Percentiles rank a stretch among this genome's conserved stretches.
phyloP scores from a whole-genome alignment of 1,140 invertebrate species.

The Pseudomyrmex dendroicus region DNA sequence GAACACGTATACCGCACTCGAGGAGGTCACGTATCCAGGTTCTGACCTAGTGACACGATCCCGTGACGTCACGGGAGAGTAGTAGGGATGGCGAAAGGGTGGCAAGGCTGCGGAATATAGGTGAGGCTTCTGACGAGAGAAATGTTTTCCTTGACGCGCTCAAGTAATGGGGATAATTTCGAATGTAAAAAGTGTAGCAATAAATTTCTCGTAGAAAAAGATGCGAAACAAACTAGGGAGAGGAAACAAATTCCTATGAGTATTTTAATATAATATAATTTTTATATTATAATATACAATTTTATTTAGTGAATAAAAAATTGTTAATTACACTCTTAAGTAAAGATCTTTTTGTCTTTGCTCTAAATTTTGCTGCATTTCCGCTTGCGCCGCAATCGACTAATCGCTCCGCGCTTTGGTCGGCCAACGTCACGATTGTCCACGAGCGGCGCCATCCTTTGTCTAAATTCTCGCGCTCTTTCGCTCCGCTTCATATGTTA shows the following conservation, averaged over 20 bases:
- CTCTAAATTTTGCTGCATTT: neutral
- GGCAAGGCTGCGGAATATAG: slow-evolving; percentile 27
- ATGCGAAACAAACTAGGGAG: no score
- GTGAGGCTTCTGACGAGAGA: slow-evolving; percentile 27
- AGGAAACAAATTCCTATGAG: no score
- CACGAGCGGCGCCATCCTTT: slow-evolving; percentile 73
- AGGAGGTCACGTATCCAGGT: slow-evolving; percentile 73
- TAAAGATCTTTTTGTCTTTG: neutral
- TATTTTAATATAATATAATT: no score
- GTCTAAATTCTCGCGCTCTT: slow-evolving; percentile 78
- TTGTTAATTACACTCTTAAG: no score
- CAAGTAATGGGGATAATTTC: slow-evolving; percentile 28
- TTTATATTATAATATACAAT: no score
- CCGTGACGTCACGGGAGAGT: slow-evolving; percentile 79
- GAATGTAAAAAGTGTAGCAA: neutral
- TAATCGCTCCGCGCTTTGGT: slow-evolving; percentile 4
- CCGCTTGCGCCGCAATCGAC: slow-evolving; percentile 40
- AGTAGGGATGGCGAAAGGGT: slow-evolving; percentile 57
- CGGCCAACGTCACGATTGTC: slow-evolving; percentile 68
- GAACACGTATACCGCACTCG: slow-evolving; percentile 29
- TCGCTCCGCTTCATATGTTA: slow-evolving; percentile 74
- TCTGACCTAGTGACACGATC: slow-evolving; percentile 80
- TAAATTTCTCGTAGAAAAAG: neutral
- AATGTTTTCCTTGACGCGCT: slow-evolving; percentile 11
- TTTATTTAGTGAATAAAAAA: no score